phyloP scores from a whole-genome alignment of 2,113 vertebrate genomes.

The Hystrix cristata region DNA sequence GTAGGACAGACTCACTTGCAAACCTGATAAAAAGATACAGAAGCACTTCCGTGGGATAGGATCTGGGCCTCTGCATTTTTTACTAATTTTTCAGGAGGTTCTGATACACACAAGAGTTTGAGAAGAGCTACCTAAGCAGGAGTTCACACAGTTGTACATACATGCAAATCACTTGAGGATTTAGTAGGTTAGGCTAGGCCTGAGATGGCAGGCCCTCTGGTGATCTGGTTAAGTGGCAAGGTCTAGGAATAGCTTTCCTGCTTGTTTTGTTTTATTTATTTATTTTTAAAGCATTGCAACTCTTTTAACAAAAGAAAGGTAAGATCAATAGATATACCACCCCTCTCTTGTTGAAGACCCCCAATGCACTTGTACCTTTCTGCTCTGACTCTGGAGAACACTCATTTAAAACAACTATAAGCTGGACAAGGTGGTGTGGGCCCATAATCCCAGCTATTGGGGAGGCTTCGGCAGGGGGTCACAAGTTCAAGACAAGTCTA shows the following conservation, averaged over 20 bases:
- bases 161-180: neutral
- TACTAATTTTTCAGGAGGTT: neutral
- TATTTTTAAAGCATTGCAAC: neutral
- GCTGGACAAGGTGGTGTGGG: neutral
- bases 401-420: neutral
- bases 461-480: neutral
- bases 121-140: neutral
- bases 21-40: neutral
- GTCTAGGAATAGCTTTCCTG: neutral
- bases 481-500: neutral
- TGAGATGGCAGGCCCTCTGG: neutral
- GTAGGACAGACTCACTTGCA: neutral
- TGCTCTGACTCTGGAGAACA: neutral
- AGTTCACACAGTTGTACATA: neutral
- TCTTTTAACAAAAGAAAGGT: slow-evolving; percentile 42
- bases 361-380: neutral
- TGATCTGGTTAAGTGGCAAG: neutral
- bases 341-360: neutral
- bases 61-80: neutral
- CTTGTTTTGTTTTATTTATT: neutral
- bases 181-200: neutral
- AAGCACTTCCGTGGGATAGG: neutral
- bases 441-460: neutral
- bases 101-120: neutral
- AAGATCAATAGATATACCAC: neutral